Percentiles rank a stretch among this genome's conserved stretches.
Evolutionary conservation across 2,888 invertebrate genomes (phyloP).

Genomic region (Abrostola triplasia): DNA sequence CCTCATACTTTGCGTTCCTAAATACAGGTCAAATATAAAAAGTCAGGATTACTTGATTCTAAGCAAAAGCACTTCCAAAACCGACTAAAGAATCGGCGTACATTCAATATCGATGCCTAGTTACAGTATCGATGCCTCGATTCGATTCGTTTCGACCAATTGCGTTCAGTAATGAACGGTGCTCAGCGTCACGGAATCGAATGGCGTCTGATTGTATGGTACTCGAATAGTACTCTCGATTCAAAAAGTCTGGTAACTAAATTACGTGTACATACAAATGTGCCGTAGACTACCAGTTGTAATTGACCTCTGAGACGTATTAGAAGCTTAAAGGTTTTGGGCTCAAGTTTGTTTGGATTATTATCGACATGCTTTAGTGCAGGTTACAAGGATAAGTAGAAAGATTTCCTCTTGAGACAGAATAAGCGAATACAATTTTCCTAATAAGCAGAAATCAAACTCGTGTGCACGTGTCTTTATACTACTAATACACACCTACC

Average conservation of each 20-base stretch:
- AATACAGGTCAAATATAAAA: background rate
- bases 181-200: constrained; percentile 44
- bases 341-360: background rate
- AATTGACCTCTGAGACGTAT: background rate
- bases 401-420: background rate
- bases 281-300: background rate
- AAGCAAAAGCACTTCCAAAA: constrained; percentile 19
- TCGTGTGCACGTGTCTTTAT: no score
- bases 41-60: constrained; percentile 9
- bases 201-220: constrained; percentile 38
- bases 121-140: constrained; percentile 34
- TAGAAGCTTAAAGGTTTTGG: background rate
- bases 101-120: constrained; percentile 34
- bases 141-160: constrained; percentile 52
- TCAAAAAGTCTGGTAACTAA: constrained; percentile 25
- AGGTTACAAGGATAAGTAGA: background rate
- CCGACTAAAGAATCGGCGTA: constrained; percentile 17
- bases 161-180: constrained; percentile 48
- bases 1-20: background rate
- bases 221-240: constrained; percentile 28
- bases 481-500: no score
- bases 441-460: no score
- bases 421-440: no score
- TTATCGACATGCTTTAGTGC: background rate
- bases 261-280: constrained; percentile 10